phyloP scores from a whole-genome alignment of 2,113 vertebrate species.

The Trachemys scripta region DNA sequence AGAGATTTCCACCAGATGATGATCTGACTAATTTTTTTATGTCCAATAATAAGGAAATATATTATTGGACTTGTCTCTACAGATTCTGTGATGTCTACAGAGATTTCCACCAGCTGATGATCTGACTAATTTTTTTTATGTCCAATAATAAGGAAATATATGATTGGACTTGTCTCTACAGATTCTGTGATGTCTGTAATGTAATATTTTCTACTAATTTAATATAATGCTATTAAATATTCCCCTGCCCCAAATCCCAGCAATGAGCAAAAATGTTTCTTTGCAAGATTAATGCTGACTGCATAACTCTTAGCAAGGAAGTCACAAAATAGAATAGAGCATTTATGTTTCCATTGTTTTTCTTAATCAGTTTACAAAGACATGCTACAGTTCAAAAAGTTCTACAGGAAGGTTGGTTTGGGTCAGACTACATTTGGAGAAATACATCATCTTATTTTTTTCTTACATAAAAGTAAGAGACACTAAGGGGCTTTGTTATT shows the following conservation, averaged over 20 bases:
- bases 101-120: too few relatives aligned
- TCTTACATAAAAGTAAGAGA: neutral
- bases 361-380: neutral
- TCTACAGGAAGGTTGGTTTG: neutral
- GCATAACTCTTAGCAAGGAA: neutral
- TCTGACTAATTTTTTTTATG: neutral
- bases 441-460: neutral
- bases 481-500: neutral
- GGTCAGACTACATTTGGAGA: neutral
- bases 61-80: neutral
- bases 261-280: neutral
- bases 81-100: neutral
- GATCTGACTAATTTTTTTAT: neutral
- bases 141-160: neutral
- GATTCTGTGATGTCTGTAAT: neutral
- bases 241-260: neutral
- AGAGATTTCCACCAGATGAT: neutral
- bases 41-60: neutral
- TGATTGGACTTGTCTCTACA: neutral
- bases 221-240: neutral
- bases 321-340: neutral
- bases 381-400: fast-evolving
- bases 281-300: neutral
- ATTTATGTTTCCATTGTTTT: neutral
- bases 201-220: neutral